phyloP scores from a whole-genome alignment of 2,797 vertebrate species.

The Silurus aristotelis region DNA sequence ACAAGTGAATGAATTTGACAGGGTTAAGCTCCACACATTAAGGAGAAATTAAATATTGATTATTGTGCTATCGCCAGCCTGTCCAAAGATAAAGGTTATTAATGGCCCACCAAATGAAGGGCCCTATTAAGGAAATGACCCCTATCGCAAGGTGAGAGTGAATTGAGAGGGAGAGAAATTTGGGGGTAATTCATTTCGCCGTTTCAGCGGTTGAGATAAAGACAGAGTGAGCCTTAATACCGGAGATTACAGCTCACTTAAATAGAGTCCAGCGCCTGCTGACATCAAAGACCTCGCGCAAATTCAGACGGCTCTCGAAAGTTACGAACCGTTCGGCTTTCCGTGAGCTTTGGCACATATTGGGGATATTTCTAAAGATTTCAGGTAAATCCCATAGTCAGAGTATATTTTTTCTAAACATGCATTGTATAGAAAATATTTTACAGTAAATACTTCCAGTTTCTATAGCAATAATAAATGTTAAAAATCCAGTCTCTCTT shows the following conservation, averaged over 20 bases:
- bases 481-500: constrained; percentile 8
- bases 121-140: constrained; percentile 59
- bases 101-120: constrained; percentile 51
- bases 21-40: constrained; percentile 44
- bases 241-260: constrained; percentile 58
- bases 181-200: constrained; percentile 55
- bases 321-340: constrained; percentile 42
- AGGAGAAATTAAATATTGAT: constrained; percentile 57
- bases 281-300: constrained; percentile 54
- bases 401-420: not conserved
- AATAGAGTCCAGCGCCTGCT: constrained; percentile 54
- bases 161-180: constrained; percentile 48
- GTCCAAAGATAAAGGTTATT: constrained; percentile 54
- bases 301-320: constrained; percentile 51
- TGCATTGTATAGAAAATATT: not conserved
- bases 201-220: constrained; percentile 49
- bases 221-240: constrained; percentile 53
- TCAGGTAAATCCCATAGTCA: constrained; percentile 19
- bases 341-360: constrained; percentile 38
- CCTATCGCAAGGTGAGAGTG: constrained; percentile 49
- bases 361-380: constrained; percentile 45
- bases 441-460: not conserved
- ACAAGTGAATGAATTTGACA: constrained; percentile 47
- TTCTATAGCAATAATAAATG: not conserved
- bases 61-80: constrained; percentile 44